These are phyloP conservation scores for Zygogramma bicolorata DNA, from an alignment of 2,888 invertebrate genomes.

Conservation along the genomic window DNA sequence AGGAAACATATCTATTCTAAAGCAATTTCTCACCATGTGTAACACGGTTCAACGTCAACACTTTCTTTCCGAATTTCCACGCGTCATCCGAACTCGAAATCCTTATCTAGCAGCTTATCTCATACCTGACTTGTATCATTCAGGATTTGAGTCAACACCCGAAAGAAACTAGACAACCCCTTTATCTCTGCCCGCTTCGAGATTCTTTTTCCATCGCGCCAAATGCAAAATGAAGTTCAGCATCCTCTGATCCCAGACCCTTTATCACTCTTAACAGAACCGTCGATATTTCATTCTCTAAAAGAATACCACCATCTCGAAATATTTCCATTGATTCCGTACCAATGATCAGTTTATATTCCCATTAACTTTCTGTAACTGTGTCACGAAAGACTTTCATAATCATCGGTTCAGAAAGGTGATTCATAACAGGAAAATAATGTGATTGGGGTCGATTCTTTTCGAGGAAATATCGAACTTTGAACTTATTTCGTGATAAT, in stretches of 20 bases:
- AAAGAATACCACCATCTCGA: constrained; percentile 36
- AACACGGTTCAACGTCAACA: not conserved
- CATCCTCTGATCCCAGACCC: constrained; percentile 38
- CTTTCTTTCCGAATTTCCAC: not conserved
- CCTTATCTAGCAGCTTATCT: constrained; percentile 1
- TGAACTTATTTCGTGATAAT: too few relatives aligned
- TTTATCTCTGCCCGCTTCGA: not conserved
- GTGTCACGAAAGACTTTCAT: constrained; percentile 17
- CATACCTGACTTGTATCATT: constrained; percentile 2
- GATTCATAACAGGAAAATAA: not conserved
- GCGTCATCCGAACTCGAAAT: constrained; percentile 3
- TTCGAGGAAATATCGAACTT: not conserved
- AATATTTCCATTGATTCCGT: constrained; percentile 39
- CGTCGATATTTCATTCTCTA: constrained; percentile 32
- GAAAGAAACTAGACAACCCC: constrained; percentile 1
- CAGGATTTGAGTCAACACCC: constrained; percentile 9
- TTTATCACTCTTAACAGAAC: constrained; percentile 38
- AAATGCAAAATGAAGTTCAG: constrained; percentile 39
- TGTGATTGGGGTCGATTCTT: not conserved
- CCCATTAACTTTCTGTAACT: constrained; percentile 30
- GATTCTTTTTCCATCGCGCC: not conserved
- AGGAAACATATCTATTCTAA: too few relatives aligned
- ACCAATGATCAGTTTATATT: constrained; percentile 30
- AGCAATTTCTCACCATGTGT: not conserved
- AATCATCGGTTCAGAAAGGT: not conserved